Conservation (phyloP, 37 sponge, comb jelly and placozoan species). For the Agelas oroides region DNA sequence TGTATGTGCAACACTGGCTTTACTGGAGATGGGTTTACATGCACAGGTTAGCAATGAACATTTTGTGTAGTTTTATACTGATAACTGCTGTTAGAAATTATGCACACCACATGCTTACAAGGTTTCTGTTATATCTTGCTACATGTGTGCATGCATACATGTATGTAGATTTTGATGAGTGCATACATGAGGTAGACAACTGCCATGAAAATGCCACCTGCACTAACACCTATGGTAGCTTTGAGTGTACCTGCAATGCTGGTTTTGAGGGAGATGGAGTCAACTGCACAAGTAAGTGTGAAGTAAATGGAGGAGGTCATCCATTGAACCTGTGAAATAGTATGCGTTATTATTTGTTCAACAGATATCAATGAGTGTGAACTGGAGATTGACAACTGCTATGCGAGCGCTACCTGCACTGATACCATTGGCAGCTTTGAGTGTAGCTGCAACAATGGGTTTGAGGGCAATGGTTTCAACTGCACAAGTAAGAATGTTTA, state of each 20-base stretch:
- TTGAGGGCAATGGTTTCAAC: background rate
- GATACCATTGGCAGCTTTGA: slow-evolving; percentile 31
- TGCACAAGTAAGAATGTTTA: background rate
- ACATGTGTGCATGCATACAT: too few species aligned
- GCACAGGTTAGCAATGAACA: background rate
- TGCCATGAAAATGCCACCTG: background rate
- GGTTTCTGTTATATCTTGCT: too few species aligned
- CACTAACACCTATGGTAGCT: slow-evolving; percentile 3
- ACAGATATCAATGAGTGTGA: slow-evolving; percentile 50
- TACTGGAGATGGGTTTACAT: background rate
- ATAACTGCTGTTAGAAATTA: too few species aligned
- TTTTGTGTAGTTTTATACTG: too few species aligned
- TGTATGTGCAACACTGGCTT: slow-evolving; percentile 21
- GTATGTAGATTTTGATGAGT: slow-evolving; percentile 20
- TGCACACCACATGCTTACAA: too few species aligned
- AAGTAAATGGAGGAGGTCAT: background rate
- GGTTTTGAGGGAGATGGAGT: background rate
- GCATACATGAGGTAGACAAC: background rate
- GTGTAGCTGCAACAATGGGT: slow-evolving; percentile 26
- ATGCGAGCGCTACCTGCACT: background rate
- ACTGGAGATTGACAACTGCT: background rate
- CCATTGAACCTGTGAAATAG: background rate
- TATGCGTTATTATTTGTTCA: background rate
- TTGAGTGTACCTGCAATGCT: slow-evolving; percentile 16
- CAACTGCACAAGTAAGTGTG: slow-evolving; percentile 9